phyloP scores from a whole-genome alignment of 2,888 invertebrate genomes.

The Aspidiotus destructor region DNA sequence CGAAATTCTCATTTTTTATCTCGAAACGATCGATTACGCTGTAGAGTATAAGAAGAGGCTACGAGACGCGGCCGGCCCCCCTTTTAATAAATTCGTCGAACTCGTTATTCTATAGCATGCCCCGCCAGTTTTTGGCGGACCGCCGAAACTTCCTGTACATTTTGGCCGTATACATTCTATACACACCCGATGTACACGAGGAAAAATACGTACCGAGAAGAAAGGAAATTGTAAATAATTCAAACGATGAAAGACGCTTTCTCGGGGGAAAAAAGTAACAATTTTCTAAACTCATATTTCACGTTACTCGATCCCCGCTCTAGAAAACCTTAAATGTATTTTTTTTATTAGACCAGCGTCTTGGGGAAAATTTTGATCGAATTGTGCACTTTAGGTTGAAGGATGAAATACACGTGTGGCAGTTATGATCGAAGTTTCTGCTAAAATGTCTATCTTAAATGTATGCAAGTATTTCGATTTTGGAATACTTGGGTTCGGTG shows the following conservation, averaged over 20 bases:
- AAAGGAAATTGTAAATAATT: background rate
- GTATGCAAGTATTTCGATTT: no score
- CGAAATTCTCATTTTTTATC: conserved; percentile 1
- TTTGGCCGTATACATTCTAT: background rate
- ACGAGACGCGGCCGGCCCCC: background rate
- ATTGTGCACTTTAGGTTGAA: no score
- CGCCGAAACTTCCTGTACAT: no score
- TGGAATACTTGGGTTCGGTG: no score
- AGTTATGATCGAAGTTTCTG: no score
- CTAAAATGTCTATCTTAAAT: no score
- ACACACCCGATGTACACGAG: background rate
- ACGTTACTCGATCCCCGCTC: no score
- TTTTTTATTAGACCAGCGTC: no score
- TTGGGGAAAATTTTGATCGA: no score
- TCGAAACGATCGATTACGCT: background rate
- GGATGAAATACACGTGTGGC: no score
- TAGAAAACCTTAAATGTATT: no score
- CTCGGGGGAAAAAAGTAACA: background rate
- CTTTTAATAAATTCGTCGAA: background rate
- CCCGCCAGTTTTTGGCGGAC: background rate
- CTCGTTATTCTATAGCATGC: background rate
- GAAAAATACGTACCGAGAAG: conserved; percentile 1
- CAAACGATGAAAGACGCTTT: conserved; percentile 7
- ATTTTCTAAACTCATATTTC: no score
- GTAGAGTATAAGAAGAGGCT: background rate